Evolutionary conservation across 1,140 invertebrate species (phyloP), one percentile per base, ranked within the genome.

Genomic region (Zaprionus camerounensis): DNA sequence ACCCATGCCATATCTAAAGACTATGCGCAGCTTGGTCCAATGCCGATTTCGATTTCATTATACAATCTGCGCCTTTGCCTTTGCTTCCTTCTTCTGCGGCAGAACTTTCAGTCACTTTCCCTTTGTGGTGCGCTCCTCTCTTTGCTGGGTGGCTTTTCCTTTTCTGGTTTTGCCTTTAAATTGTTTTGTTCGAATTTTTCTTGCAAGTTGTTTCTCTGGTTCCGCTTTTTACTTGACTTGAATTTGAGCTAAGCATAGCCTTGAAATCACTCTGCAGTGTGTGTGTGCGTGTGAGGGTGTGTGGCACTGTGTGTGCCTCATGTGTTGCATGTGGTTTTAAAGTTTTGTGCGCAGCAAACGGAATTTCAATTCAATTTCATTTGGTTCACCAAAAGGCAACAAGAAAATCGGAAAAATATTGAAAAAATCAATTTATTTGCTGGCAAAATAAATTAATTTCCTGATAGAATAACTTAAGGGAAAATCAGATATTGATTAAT

Each of bases 31-130:
- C 62, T 76, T 62, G 59, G 20, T 73, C 71, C 71, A 55, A 67
- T 64, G 70, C 41, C 67, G 72, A 59, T 76, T 87, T 78, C 74
- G 84, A 88, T 88, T 88, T 88, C 78, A 88, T 88, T 88, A 88
- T 80, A 88, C 71, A 88, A 90, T 84, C 80, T 78, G 74, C 62
- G 78, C 78, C 74, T 56, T 64, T 62, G 22, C 63, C 71, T 74
- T 55, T 34, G 53, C 71, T 72, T 75, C 67, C 66, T 72, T 65
- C 38, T 76, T 84, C 78, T 63, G 66, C 68, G 53, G 72, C 64
- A 46, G 44, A 78, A 88, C 78, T 88, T 84, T n/a, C 13, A 31
- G 68, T 68, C 61, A 76, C 75, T 68, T 69, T 70, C 38, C 72
- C 71, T 70, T 80, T 88, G 82, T 74, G 76, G 76, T 64, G 46